Evolutionary conservation across 2,113 vertebrate genomes (phyloP).

Genomic region (Ctenodactylus gundi): DNA sequence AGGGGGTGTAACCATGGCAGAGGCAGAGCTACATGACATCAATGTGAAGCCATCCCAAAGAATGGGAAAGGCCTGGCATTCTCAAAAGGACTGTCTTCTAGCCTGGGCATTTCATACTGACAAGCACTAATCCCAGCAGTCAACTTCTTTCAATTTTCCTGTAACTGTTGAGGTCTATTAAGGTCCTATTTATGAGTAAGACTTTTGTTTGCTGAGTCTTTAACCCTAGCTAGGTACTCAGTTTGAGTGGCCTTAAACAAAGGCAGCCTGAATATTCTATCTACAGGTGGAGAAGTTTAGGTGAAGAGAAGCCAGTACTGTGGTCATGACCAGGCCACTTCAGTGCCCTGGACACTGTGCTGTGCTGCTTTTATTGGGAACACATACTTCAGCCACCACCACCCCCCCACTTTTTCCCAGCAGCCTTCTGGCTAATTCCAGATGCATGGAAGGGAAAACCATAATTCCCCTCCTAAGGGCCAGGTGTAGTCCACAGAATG

Average conservation of each 20-base stretch:
- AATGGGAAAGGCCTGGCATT: not conserved
- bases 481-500: not conserved
- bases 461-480: not conserved
- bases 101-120: accelerated
- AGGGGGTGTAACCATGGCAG: too few relatives aligned
- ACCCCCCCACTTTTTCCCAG: not conserved
- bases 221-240: too few relatives aligned
- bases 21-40: too few relatives aligned
- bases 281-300: too few relatives aligned
- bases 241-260: accelerated
- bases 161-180: not conserved
- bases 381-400: accelerated
- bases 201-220: not conserved
- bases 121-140: too few relatives aligned
- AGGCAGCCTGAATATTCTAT: not conserved
- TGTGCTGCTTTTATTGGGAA: not conserved
- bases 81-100: not conserved
- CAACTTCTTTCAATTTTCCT: not conserved
- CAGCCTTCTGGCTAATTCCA: not conserved
- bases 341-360: too few relatives aligned
- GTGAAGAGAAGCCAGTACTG: not conserved
- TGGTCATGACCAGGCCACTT: too few relatives aligned
- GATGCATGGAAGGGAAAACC: accelerated
- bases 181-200: not conserved
- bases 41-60: not conserved